These are phyloP conservation scores for Python bivittatus DNA, from an alignment of 2,113 vertebrate species.

Conservation along the genomic window DNA sequence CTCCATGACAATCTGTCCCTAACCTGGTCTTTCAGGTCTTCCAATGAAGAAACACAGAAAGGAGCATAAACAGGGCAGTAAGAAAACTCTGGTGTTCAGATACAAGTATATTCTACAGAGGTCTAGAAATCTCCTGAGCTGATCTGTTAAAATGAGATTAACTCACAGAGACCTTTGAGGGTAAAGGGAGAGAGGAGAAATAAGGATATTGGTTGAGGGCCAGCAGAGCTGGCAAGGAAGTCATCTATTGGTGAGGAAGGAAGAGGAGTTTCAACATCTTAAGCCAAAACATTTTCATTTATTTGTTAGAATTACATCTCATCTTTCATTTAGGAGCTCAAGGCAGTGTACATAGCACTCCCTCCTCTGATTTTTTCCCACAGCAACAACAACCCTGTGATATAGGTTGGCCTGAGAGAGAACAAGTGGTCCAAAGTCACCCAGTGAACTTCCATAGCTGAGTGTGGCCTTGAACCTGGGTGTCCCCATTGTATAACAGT, in stretches of 20 bases:
- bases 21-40: background rate
- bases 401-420: too few relatives aligned
- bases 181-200: background rate
- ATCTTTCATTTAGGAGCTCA: too few relatives aligned
- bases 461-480: too few relatives aligned
- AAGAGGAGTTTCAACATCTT: background rate
- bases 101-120: background rate
- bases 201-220: background rate
- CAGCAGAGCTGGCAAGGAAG: background rate
- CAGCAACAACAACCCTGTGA: too few relatives aligned
- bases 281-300: too few relatives aligned
- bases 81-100: background rate
- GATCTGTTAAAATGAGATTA: conserved; percentile 17
- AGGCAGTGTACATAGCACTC: too few relatives aligned
- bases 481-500: too few relatives aligned
- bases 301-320: too few relatives aligned
- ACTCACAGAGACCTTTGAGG: background rate
- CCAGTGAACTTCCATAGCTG: too few relatives aligned
- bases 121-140: background rate
- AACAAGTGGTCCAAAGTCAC: too few relatives aligned
- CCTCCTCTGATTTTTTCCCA: too few relatives aligned
- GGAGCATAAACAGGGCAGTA: background rate
- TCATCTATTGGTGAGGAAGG: background rate
- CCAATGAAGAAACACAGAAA: background rate
- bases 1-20: background rate